Evolutionary conservation across 1,140 invertebrate species (phyloP).

Genomic region (Stegodyphus mimosarum): DNA sequence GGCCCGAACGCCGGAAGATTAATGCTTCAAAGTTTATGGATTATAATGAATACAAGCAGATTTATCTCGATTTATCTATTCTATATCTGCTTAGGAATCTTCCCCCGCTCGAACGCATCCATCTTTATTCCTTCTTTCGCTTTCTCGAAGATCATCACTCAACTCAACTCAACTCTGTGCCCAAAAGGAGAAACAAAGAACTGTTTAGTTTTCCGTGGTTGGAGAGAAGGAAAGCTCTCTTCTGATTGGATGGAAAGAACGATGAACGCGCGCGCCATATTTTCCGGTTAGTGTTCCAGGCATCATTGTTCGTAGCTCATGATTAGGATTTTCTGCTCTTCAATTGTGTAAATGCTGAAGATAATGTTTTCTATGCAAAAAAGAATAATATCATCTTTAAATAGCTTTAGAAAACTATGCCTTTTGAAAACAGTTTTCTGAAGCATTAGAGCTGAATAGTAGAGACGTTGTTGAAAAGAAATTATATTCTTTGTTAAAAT

Average conservation of each 20-base stretch:
- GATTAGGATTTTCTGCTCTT: conserved; percentile 35
- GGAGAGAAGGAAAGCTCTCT: conserved; percentile 7
- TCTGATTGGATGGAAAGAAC: conserved; percentile 42
- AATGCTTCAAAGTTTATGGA: conserved; percentile 53
- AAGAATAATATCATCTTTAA: too few species aligned
- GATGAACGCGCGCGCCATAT: background rate
- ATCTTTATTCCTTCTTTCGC: conserved; percentile 15
- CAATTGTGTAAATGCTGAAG: conserved; percentile 30
- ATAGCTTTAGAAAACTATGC: too few species aligned
- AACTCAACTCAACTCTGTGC: conserved; percentile 24
- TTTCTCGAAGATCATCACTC: conserved; percentile 45
- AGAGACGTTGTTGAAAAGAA: too few species aligned
- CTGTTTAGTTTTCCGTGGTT: conserved; percentile 27
- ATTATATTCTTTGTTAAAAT: too few species aligned
- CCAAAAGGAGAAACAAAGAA: conserved; percentile 44
- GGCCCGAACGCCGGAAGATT: conserved; percentile 22
- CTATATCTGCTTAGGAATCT: conserved; percentile 47
- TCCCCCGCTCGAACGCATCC: background rate
- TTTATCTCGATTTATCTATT: conserved; percentile 60
- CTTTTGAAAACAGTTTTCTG: too few species aligned
- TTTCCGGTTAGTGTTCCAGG: conserved; percentile 2
- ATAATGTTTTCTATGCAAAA: background rate
- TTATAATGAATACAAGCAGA: conserved; percentile 60
- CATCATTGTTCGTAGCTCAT: conserved; percentile 15
- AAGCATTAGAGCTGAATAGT: too few species aligned